Evolutionary conservation across 2,113 vertebrate species (phyloP), one percentile per base, ranked within the genome.

Genomic region (Procavia capensis): DNA sequence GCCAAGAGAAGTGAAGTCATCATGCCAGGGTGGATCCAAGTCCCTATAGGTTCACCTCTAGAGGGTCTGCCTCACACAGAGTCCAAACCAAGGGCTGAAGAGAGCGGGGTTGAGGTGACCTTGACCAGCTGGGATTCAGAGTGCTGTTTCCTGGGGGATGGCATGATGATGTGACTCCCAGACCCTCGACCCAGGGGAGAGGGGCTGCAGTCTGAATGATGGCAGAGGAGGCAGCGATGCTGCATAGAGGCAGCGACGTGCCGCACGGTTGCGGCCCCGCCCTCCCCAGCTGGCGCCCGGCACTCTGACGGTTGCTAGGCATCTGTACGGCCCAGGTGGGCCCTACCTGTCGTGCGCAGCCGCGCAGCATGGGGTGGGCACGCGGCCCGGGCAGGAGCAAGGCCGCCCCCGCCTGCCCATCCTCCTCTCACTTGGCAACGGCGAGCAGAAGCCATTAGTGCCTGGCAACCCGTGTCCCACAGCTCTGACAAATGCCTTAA

Each of bases 401-500:
- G 94, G 79, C 96, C 24, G 54, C 96, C 92, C 91, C 97, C 50
- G 31, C 96, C 79, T 47, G 85, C 96, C 96, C 64, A 3, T 94
- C 96, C 95, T 94, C 91, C 80, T 94, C 92, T 96, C 95, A n/a
- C 97, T 96, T 96, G 76, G 96, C 93, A 95, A 89, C 83, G 74
- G 86, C 29, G 24, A 61, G 82, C 88, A 97, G 96, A 97, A 75
- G 92, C 98, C 91, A 98, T 98, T 98, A 98, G 98, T 96, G 96
- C 97, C 97, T 96, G 97, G 97, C 97, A 97, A 93, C 70, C 97
- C 80, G 64, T 97, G 97, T 97, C 96, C 97, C 97, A 95, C 79
- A 79, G 96, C 97, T 98, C 98, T 97, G 7, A 93, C 97, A 97
- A 97, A 93, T 88, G 97, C 96, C 97, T 98, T 97, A 98, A 98